Evolutionary conservation across 1,140 invertebrate species (phyloP).

Genomic region (Drosophila pruinosa): DNA sequence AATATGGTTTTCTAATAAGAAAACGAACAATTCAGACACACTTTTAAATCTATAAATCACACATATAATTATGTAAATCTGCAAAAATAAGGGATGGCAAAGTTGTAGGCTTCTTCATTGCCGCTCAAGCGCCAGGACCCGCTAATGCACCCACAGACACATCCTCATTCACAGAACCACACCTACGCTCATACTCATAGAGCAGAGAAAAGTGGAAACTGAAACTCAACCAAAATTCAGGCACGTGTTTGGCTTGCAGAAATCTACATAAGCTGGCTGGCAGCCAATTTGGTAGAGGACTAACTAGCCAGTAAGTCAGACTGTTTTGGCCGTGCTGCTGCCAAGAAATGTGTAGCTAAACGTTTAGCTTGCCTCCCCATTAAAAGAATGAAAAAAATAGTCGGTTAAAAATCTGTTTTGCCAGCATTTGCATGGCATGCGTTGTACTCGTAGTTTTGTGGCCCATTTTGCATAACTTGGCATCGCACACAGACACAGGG

Average conservation of each 20-base stretch:
- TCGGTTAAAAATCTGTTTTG: slow-evolving; percentile 75
- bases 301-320: slow-evolving; percentile 69
- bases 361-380: slow-evolving; percentile 38
- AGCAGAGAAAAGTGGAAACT: slow-evolving; percentile 61
- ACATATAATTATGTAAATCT: slow-evolving; percentile 79
- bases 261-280: slow-evolving; percentile 78
- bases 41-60: slow-evolving; percentile 78
- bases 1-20: slow-evolving; percentile 18
- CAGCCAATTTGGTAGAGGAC: slow-evolving; percentile 70
- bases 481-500: slow-evolving; percentile 35
- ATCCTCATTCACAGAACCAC: neutral
- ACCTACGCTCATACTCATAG: neutral
- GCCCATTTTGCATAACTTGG: slow-evolving; percentile 72
- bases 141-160: neutral
- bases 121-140: neutral
- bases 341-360: slow-evolving; percentile 49
- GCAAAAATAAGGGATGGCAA: slow-evolving; percentile 58
- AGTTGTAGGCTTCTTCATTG: slow-evolving; percentile 52
- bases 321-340: slow-evolving; percentile 47
- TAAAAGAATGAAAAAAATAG: slow-evolving; percentile 54
- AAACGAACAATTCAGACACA: slow-evolving; percentile 51
- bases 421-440: slow-evolving; percentile 77
- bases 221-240: slow-evolving; percentile 66
- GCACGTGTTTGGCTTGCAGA: slow-evolving; percentile 76
- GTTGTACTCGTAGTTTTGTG: slow-evolving; percentile 58